Evolutionary conservation across 2,888 invertebrate species (phyloP), one percentile per base, ranked within the genome.

Genomic region (Tanypteryx hageni): DNA sequence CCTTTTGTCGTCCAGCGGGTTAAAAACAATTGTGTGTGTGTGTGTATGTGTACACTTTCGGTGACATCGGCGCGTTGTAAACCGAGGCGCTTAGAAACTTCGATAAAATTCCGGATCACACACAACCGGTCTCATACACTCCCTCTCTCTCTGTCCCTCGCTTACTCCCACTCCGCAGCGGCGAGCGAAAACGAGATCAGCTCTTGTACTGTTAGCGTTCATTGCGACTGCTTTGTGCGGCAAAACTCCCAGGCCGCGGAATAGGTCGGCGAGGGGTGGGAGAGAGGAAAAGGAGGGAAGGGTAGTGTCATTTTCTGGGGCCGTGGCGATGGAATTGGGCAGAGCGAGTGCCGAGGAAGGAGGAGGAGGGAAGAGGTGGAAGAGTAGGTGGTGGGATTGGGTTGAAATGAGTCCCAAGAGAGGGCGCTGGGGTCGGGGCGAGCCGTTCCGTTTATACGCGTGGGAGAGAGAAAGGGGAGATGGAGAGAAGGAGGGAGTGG

Each of bases 1-100:
- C 64, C 89, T 44, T 64, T 64, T 56, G 86, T n/a, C 83, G 5
- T 86, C 86, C 86, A 61, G 16, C 86, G 89, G 64, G 22, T 64
- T 89, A 89, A 89, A 89, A 89, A 89, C 89, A 89, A 89, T 89
- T 89, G 89, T 64, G 89, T 89, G 89, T 89, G 61, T 61, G 76
- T 76, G 44, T 44, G 44, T 44, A 44, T 61, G 76, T 76, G 89
- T 89, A 89, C 89, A 89, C 64, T 89, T 89, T 89, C 89, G 64
- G 64, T 64, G 31, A 89, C 89, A 89, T 64, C 64, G 68, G 56
- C 64, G 31, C 89, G 89, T 64, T 89, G 89, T 89, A 44, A 59
- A 59, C 86, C 59, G 58, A 27, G 76, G 31, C 86, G 61, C 61
- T 61, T 59, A 18, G 86, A 86, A 86, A 64, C 89, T 89, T 64